Evolutionary conservation across 2,113 vertebrate species (phyloP).

Genomic region (Myxocyprinus asiaticus): DNA sequence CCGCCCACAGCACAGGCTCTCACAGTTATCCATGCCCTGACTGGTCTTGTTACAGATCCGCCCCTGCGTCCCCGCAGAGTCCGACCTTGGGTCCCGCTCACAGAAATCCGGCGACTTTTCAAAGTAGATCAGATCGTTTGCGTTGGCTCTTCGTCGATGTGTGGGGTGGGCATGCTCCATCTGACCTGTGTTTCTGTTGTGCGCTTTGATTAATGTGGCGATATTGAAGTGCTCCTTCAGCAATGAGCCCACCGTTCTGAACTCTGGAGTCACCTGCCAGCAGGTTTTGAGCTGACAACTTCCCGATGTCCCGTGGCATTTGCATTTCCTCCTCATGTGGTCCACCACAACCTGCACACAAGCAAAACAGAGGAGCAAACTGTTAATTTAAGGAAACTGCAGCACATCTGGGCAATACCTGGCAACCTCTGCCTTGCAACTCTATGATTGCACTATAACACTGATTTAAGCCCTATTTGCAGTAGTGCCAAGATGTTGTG

Average conservation of each 20-base stretch:
- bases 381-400: slow-evolving; percentile 22
- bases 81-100: slow-evolving; percentile 85
- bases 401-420: slow-evolving; percentile 15
- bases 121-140: slow-evolving; percentile 91
- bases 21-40: slow-evolving; percentile 90
- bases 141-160: slow-evolving; percentile 80
- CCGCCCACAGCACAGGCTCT: slow-evolving; percentile 95
- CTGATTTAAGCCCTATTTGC: too few relatives aligned
- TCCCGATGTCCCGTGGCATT: slow-evolving; percentile 96
- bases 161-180: slow-evolving; percentile 79
- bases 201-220: slow-evolving; percentile 92
- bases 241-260: slow-evolving; percentile 89
- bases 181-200: slow-evolving; percentile 95
- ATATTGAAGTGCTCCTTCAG: slow-evolving; percentile 92
- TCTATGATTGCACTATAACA: background rate
- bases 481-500: too few relatives aligned
- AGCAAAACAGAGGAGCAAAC: slow-evolving; percentile 44
- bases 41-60: slow-evolving; percentile 98
- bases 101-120: slow-evolving; percentile 98
- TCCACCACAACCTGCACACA: slow-evolving; percentile 88
- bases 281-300: slow-evolving; percentile 99
- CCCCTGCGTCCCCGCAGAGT: slow-evolving; percentile 92
- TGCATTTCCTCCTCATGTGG: slow-evolving; percentile 98
- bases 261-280: slow-evolving; percentile 98
- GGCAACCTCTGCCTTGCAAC: background rate